Base-by-base conservation (phyloP, 1,140 invertebrate species). In the Eueides isabella region DNA sequence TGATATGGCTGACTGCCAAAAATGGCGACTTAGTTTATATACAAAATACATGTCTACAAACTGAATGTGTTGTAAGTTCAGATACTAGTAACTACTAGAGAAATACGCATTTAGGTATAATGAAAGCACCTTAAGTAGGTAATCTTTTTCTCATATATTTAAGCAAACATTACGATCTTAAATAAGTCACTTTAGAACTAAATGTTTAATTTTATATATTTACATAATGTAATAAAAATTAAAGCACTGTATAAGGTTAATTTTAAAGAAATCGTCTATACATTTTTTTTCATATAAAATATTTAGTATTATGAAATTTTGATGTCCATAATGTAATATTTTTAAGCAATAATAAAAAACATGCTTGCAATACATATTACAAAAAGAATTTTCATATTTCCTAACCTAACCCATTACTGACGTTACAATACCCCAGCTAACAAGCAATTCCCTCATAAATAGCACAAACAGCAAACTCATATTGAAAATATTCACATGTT, bases 401-500 rank as follows among this genome's bases (percentile, higher is more conserved):
- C 41, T 11, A 55, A 55, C 23, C 9, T 11, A 55, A 26, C 11
- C 23, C 48, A 55, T 55, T 55, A 55, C 48, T 55, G 11, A 69
- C 41, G 41, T 61, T 61, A 69, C 48, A 61, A 61, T 19, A 69
- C 14, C 2, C 33, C 55, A 28, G 65, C 48, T 73, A 74, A 74
- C 72, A 67, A 74, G 72, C 72, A 67, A 48, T 74, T 61, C 23
- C 48, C 48, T 55, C 19, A 70, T 41, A 70, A 63, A 70, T 26
- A 55, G 23, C n/a, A 44, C 38, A 74, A 68, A 71, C 19, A 88
- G 87, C 86, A 86, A 86, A 87, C 80, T 81, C 79, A 71, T 74
- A 84, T 82, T 80, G 80, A 82, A 86, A 85, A 90, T 85, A 85
- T 82, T 81, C 78, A 74, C 85, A 92, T 90, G 86, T 89, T 87